phyloP scores from a whole-genome alignment of 2,888 invertebrate genomes.

The Archips crataeganus region DNA sequence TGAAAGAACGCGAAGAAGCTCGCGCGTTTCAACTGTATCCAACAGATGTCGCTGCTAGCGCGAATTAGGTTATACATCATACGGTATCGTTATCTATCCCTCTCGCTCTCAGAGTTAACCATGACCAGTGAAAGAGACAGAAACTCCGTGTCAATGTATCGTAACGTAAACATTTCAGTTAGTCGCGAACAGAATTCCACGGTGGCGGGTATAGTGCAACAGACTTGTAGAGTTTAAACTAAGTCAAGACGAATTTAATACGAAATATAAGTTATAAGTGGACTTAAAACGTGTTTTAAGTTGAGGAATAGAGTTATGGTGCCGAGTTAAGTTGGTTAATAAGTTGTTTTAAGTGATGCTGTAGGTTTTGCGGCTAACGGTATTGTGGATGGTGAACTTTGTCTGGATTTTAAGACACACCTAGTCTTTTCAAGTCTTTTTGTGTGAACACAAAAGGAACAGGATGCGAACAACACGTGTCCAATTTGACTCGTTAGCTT shows the following conservation, averaged over 20 bases:
- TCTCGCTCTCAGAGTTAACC: slow-evolving; percentile 5
- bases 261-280: slow-evolving; percentile 43
- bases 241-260: slow-evolving; percentile 43
- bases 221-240: slow-evolving; percentile 23
- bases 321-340: slow-evolving; percentile 46
- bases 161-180: slow-evolving; percentile 71
- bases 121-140: slow-evolving; percentile 54
- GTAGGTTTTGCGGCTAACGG: slow-evolving; percentile 68
- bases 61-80: slow-evolving; percentile 46
- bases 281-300: slow-evolving; percentile 37
- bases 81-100: slow-evolving; percentile 50
- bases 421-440: slow-evolving; percentile 65
- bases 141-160: slow-evolving; percentile 63
- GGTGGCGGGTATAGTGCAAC: slow-evolving; percentile 56
- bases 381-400: slow-evolving; percentile 68
- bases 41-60: slow-evolving; percentile 42
- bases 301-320: slow-evolving; percentile 44
- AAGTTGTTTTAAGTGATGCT: slow-evolving; percentile 53
- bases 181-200: slow-evolving; percentile 70
- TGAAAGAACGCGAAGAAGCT: slow-evolving; percentile 43
- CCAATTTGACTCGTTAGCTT: slow-evolving; percentile 53
- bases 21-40: slow-evolving; percentile 43
- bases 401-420: slow-evolving; percentile 73
- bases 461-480: slow-evolving; percentile 67
- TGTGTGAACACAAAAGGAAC: slow-evolving; percentile 53